Conservation (phyloP, 2,113 vertebrate genomes). For the Oxygymnocypris stewartii region DNA sequence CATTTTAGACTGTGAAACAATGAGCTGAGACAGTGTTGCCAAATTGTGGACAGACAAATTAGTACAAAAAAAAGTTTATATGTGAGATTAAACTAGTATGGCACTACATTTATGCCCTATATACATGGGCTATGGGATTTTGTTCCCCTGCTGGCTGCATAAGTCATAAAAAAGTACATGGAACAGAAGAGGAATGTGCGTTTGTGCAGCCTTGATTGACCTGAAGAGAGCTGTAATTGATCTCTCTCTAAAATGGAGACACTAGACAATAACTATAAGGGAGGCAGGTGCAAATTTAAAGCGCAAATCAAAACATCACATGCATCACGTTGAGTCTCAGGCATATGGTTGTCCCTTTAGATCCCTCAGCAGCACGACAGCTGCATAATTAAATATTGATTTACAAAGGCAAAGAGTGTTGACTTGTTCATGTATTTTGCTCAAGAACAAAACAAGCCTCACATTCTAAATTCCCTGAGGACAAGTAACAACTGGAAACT, state of each 20-base stretch:
- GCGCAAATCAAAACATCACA: constrained; percentile 66
- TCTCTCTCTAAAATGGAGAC: background rate
- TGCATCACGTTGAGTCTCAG: constrained; percentile 58
- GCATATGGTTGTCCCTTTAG: constrained; percentile 59
- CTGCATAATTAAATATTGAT: constrained; percentile 68
- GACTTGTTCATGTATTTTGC: constrained; percentile 37
- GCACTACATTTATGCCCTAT: background rate
- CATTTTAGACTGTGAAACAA: background rate
- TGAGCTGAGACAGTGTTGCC: background rate
- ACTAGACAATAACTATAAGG: background rate
- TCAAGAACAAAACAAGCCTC: constrained; percentile 1
- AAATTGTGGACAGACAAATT: background rate
- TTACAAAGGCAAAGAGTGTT: constrained; percentile 51
- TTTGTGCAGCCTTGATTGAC: constrained; percentile 74
- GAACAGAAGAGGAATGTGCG: constrained; percentile 39
- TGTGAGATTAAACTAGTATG: background rate
- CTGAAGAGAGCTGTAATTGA: constrained; percentile 56
- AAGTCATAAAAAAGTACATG: background rate
- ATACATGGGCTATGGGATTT: background rate
- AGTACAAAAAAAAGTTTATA: background rate
- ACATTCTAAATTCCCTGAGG: constrained; percentile 28
- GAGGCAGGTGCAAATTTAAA: constrained; percentile 56
- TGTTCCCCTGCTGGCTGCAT: background rate
- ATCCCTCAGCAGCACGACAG: constrained; percentile 56
- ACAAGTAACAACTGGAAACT: constrained; percentile 1